Base-by-base conservation (phyloP, 2,113 vertebrate species). In the Carassius auratus region DNA sequence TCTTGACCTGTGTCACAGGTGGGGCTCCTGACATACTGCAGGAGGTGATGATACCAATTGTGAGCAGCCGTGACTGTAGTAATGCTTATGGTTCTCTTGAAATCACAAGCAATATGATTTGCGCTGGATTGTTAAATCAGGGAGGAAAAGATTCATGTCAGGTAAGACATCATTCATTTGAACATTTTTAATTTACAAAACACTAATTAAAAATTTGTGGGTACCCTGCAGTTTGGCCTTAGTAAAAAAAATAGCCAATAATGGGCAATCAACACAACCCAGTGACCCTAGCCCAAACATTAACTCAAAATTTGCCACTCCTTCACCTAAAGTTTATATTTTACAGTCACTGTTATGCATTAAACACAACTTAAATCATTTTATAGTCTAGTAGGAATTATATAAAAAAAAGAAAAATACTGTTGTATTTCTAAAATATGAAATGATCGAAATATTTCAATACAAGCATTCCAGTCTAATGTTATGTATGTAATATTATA, bases 141-240 rank as follows among this genome's bases (percentile, higher is more conserved):
- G 94, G 94, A 2, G 91, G 90, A 38, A 93, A 92, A 81, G 94
- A 94, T 0, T 89, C 93, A 81, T 95, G 94, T 71, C 83, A 87
- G 85, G 68, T 69, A 80, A 2, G 55, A 23, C 10, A 50, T 50
- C 69, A 8, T 50, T 23, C 4, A 23, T 75, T 9, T 76, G 7
- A 76, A 52, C 13, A 12, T 30, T 17, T 52, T 2, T 21, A 26
- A 1, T 13, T 8, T 2, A 69, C 15, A 19, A 36, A 69, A 68
- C 5, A 8, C 55, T 19, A 57, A 57, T 19, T 6, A 57, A 57
- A 5, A 57, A 0, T 0, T 57, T 59, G 8, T 59, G 19, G 7
- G 1, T 59, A 7, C 8, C 19, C 19, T 59, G 6, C 19, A 57
- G 17, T 57, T 17, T 59, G 8, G 57, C 57, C 1, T 17, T 15